Percentiles rank a stretch among this genome's conserved stretches.
phyloP scores from a whole-genome alignment of 1,140 invertebrate species.

The Drosophila arizonae region DNA sequence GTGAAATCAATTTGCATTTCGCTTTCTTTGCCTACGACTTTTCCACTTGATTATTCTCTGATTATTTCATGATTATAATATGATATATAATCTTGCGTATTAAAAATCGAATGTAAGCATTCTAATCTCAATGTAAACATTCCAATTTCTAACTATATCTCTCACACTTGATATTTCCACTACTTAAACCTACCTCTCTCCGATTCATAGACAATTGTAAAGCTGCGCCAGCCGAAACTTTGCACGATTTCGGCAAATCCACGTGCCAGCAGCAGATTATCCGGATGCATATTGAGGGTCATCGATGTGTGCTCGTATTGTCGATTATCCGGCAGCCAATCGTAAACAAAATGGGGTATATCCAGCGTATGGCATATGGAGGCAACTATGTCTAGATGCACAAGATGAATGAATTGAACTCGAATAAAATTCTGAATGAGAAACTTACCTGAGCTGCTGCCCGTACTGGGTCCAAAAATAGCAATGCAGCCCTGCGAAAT shows the following conservation, averaged over 20 bases:
- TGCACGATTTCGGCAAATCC: conserved; percentile 89
- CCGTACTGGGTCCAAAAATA: conserved; percentile 90
- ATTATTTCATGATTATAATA: too few relatives aligned
- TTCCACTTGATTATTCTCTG: too few relatives aligned
- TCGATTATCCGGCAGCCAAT: conserved; percentile 86
- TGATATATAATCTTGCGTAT: too few relatives aligned
- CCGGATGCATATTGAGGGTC: conserved; percentile 90
- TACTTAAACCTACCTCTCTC: conserved; percentile 85
- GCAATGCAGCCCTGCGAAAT: conserved; percentile 87
- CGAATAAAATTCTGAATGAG: neutral
- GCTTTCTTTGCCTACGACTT: too few relatives aligned
- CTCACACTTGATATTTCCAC: too few relatives aligned
- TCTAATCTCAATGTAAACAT: too few relatives aligned
- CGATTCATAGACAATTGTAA: conserved; percentile 92
- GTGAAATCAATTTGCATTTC: too few relatives aligned
- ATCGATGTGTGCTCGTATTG: conserved; percentile 82
- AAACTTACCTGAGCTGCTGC: conserved; percentile 84
- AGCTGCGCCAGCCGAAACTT: conserved; percentile 90
- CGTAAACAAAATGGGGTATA: conserved; percentile 88
- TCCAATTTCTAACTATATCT: too few relatives aligned
- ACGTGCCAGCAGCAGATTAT: conserved; percentile 87
- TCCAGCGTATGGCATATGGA: conserved; percentile 88
- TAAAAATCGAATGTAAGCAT: too few relatives aligned
- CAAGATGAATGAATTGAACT: neutral
- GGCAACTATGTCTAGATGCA: conserved; percentile 85